Evolutionary conservation across 2,888 invertebrate genomes (phyloP).

Genomic region (Prosopocoilus inquinatus): DNA sequence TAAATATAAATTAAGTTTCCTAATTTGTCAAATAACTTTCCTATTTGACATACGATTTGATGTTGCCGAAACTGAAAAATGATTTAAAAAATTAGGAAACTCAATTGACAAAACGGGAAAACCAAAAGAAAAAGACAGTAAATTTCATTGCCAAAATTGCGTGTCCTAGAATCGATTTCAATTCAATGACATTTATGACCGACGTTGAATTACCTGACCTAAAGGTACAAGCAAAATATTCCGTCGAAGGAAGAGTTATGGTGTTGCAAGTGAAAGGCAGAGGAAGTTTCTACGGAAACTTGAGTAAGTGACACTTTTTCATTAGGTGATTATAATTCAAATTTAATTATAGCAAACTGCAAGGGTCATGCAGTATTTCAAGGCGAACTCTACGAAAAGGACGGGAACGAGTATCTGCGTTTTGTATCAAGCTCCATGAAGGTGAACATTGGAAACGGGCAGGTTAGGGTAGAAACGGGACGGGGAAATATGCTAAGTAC

Average conservation of each 20-base stretch:
- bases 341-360: conserved; percentile 38
- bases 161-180: conserved; percentile 42
- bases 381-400: conserved; percentile 43
- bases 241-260: conserved; percentile 55
- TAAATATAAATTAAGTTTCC: too few relatives aligned
- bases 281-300: conserved; percentile 56
- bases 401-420: conserved; percentile 50
- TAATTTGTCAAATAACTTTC: too few relatives aligned
- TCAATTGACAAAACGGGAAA: too few relatives aligned
- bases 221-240: conserved; percentile 54
- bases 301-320: conserved; percentile 48
- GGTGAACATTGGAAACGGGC: conserved; percentile 51
- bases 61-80: too few relatives aligned
- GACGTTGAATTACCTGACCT: conserved; percentile 55
- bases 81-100: too few relatives aligned
- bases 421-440: conserved; percentile 52
- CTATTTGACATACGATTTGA: too few relatives aligned
- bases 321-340: not conserved
- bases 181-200: conserved; percentile 45
- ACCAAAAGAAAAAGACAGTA: too few relatives aligned
- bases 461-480: conserved; percentile 52
- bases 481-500: conserved; percentile 55
- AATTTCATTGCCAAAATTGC: not conserved
- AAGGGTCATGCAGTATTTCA: conserved; percentile 34
- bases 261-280: conserved; percentile 55